Base-by-base conservation (phyloP, 2,113 vertebrate species). In the Neogobius melanostomus region DNA sequence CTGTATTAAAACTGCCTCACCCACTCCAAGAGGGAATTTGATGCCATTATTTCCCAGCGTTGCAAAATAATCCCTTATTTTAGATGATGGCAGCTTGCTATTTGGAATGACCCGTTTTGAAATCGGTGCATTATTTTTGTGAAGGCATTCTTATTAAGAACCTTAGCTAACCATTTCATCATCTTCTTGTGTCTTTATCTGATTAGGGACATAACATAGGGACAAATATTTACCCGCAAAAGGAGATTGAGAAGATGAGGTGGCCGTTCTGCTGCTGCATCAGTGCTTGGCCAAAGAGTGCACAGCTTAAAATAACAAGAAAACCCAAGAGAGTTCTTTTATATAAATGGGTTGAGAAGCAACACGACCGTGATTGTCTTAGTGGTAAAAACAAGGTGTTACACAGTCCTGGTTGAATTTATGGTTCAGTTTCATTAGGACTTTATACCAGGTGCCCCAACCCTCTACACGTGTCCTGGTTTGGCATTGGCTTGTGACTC, bases 1-100 rank as follows among this genome's bases (percentile, higher is more conserved):
- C 15, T 64, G 73, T 84, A 90, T 82, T 82, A 80, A 77, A 81
- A 73, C 75, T 72, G 52, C 73, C 52, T 74, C 72, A 64, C 62
- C 79, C 79, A 46, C 74, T 77, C 64, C 77, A 81, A 89, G 82
- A 90, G 87, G 86, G 47, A 87, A 85, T 82, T 67, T 77, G 74
- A 80, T 80, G 62, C 81, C 71, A 73, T 64, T 83, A 72, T 64
- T 64, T 86, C 77, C 81, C 76, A 79, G 49, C 16, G 56, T 71
- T 59, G 60, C 43, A 66, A 21, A 73, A 61, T 72, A 44, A 74
- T 81, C 65, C 78, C 77, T 71, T 83, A 65, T 74, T 44, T 68
- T 43, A 68, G 28, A 36, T 36, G 28, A 36, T 72, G 6, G 60
- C 56, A 68, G 14, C 61, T 67, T 84, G 65, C 54, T 66, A 46